Evolutionary conservation across 30 jellyfish, hydroid and myxozoan species (phyloP).

Genomic region (Clytia hemisphaerica): DNA sequence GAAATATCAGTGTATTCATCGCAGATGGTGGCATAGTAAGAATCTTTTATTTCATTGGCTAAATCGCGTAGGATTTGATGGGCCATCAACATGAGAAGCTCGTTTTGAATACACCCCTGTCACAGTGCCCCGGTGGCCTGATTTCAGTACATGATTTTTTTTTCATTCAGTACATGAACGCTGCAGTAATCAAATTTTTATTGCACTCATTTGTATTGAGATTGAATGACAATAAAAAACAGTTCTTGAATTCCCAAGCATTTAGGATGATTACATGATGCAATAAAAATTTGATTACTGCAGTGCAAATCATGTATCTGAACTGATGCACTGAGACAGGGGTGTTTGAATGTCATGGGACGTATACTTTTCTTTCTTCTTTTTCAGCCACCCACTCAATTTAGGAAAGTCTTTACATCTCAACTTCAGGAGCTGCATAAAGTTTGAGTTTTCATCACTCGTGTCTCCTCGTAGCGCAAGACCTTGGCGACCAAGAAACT

Average conservation of each 20-base stretch:
- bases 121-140: too few relatives aligned
- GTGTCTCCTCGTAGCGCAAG: slow-evolving; percentile 45
- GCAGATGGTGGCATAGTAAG: slow-evolving; percentile 15
- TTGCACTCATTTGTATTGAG: too few relatives aligned
- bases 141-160: too few relatives aligned
- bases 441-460: slow-evolving; percentile 34
- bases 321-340: too few relatives aligned
- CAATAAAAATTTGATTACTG: too few relatives aligned
- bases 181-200: too few relatives aligned
- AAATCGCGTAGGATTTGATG: slow-evolving; percentile 14
- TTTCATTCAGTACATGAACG: too few relatives aligned
- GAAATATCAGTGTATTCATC: slow-evolving; percentile 49
- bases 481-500: slow-evolving; percentile 44
- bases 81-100: slow-evolving; percentile 14
- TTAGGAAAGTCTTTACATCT: slow-evolving; percentile 1
- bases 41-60: slow-evolving; percentile 21
- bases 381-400: slow-evolving; percentile 29
- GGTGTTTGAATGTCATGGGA: slow-evolving; percentile 26
- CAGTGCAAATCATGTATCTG: too few relatives aligned
- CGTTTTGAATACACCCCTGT: too few relatives aligned
- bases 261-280: too few relatives aligned
- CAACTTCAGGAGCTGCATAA: slow-evolving; percentile 20
- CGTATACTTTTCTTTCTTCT: slow-evolving; percentile 20
- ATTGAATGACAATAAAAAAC: too few relatives aligned
- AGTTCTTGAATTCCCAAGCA: too few relatives aligned